Evolutionary conservation across 1,140 invertebrate genomes (phyloP).

Genomic region (Mylabris phalerata): DNA sequence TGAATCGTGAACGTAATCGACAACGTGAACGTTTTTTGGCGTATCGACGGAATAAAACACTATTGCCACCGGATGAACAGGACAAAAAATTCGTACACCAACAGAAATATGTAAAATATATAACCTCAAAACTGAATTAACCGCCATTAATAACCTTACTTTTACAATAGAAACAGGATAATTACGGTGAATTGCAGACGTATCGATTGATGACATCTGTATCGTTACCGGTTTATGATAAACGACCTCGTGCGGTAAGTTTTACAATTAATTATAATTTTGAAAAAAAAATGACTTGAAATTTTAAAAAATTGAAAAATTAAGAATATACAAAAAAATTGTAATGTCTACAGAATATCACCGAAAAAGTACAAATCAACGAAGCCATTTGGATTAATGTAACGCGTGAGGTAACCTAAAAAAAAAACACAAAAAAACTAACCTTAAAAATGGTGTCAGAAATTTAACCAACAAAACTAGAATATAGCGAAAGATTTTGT

Average conservation of each 20-base stretch:
- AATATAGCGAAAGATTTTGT: too few relatives aligned
- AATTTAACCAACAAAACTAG: not conserved
- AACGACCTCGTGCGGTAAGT: slow-evolving; percentile 54
- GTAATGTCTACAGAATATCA: slow-evolving; percentile 73
- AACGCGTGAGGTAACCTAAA: slow-evolving; percentile 71
- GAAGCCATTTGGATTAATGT: slow-evolving; percentile 85
- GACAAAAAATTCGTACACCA: slow-evolving; percentile 47
- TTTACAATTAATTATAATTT: not conserved
- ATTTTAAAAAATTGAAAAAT: not conserved
- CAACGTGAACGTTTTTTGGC: slow-evolving; percentile 51
- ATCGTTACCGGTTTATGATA: slow-evolving; percentile 70
- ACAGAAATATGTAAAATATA: slow-evolving; percentile 36
- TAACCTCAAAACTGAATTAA: not conserved
- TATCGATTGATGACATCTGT: slow-evolving; percentile 66
- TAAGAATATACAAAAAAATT: slow-evolving; percentile 5
- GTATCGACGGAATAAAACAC: slow-evolving; percentile 44
- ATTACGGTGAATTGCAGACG: slow-evolving; percentile 40
- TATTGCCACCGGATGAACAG: slow-evolving; percentile 44
- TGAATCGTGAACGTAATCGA: slow-evolving; percentile 52
- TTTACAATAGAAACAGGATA: slow-evolving; percentile 38
- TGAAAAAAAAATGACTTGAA: not conserved
- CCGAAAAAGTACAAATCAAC: slow-evolving; percentile 87
- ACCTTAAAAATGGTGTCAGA: not conserved
- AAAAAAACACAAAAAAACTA: not conserved
- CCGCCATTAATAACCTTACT: not conserved